Evolutionary conservation across 2,113 vertebrate genomes (phyloP).

Genomic region (Lanius ludovicianus): DNA sequence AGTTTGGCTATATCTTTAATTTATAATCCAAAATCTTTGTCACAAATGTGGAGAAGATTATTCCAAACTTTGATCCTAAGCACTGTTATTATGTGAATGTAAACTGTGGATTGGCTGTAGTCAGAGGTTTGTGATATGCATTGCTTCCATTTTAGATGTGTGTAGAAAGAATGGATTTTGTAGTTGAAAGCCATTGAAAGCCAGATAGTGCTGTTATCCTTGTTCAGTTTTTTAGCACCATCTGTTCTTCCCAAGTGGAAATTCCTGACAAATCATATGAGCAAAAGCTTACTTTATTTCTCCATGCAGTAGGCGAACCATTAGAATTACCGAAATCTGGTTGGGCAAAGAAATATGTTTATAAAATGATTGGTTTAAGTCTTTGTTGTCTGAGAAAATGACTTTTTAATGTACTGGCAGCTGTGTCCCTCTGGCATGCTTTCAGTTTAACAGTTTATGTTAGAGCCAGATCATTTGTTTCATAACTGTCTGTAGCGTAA

Average conservation of each 20-base stretch:
- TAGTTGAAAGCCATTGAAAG: slow-evolving; percentile 54
- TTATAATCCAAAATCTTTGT: neutral
- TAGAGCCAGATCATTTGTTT: slow-evolving; percentile 75
- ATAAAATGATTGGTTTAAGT: slow-evolving; percentile 76
- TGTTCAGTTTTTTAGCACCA: slow-evolving; percentile 64
- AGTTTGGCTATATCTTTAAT: neutral
- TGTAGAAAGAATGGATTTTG: slow-evolving; percentile 50
- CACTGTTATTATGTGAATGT: neutral
- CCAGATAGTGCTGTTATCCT: slow-evolving; percentile 69
- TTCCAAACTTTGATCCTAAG: neutral
- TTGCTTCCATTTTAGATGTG: neutral
- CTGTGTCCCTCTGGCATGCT: slow-evolving; percentile 74
- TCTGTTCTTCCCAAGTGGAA: slow-evolving; percentile 75
- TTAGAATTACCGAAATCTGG: slow-evolving; percentile 72
- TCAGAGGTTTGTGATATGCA: neutral
- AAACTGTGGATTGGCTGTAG: neutral
- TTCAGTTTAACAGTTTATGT: slow-evolving; percentile 74
- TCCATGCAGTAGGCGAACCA: slow-evolving; percentile 48
- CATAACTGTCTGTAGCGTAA: slow-evolving; percentile 62
- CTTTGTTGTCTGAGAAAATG: slow-evolving; percentile 72
- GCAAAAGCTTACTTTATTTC: slow-evolving; percentile 71
- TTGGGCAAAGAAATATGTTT: slow-evolving; percentile 77
- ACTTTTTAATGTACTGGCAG: slow-evolving; percentile 78
- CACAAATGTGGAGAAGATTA: neutral
- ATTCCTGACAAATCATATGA: slow-evolving; percentile 69